These are phyloP conservation scores for Scomber scombrus DNA, from an alignment of 2,113 vertebrate species.

Conservation along the genomic window DNA sequence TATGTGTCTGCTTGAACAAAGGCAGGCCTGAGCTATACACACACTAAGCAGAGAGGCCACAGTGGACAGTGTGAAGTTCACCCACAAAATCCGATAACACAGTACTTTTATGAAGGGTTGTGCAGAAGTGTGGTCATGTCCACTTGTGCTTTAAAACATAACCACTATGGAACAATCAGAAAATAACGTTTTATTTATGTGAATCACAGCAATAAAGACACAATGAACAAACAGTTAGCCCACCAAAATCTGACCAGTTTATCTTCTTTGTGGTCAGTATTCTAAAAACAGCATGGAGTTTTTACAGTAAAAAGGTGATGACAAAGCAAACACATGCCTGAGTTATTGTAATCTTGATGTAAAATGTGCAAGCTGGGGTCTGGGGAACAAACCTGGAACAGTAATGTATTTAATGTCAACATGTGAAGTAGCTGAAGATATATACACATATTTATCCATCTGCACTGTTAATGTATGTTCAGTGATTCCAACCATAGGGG, in stretches of 20 bases:
- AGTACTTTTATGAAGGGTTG: too few species aligned
- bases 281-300: neutral
- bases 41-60: too few species aligned
- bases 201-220: neutral
- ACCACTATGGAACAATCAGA: too few species aligned
- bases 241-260: conserved; percentile 20
- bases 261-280: conserved; percentile 19
- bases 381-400: neutral
- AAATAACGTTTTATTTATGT: too few species aligned
- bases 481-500: conserved; percentile 24
- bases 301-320: conserved; percentile 13
- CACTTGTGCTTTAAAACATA: too few species aligned
- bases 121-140: too few species aligned
- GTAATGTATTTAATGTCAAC: conserved; percentile 21
- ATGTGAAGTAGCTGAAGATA: conserved; percentile 16
- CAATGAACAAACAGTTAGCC: conserved; percentile 49
- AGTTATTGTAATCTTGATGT: conserved; percentile 44
- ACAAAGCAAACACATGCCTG: conserved; percentile 38
- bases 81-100: too few species aligned
- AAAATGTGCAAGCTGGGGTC: conserved; percentile 1
- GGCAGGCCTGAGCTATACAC: too few species aligned
- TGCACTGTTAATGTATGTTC: conserved; percentile 23
- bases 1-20: too few species aligned
- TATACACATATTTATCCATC: conserved; percentile 21
- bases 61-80: too few species aligned